A percentile compares a stretch with the other conserved stretches of the same genome.
Evolutionary conservation across 1,140 invertebrate species (phyloP).

Genomic region (Solenopsis fugax): DNA sequence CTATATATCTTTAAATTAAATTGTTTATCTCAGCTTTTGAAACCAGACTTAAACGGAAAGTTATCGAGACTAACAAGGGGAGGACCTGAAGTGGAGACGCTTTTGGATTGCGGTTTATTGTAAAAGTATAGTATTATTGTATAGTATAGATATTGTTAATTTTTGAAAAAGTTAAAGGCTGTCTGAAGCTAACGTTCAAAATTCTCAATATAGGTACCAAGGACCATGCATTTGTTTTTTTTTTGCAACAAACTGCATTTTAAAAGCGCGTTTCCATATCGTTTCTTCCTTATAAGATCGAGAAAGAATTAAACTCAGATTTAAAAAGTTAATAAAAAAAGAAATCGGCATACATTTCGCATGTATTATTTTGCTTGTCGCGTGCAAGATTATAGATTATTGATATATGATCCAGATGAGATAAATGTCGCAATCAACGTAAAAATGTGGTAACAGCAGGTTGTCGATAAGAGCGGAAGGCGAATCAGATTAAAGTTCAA

Average conservation of each 20-base stretch:
- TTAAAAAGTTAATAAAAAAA: neutral
- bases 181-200: no score
- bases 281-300: no score
- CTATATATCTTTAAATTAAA: slow-evolving; percentile 48
- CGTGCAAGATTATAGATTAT: slow-evolving; percentile 9
- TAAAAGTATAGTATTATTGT: no score
- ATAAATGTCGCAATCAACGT: slow-evolving; percentile 42
- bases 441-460: slow-evolving; percentile 30
- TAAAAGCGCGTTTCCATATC: no score
- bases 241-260: no score
- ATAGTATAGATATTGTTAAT: no score
- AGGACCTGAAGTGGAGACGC: no score
- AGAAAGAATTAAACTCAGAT: neutral
- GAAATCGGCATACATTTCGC: neutral
- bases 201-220: no score
- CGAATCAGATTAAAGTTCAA: slow-evolving; percentile 60
- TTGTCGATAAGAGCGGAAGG: slow-evolving; percentile 49
- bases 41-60: neutral
- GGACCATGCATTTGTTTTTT: no score
- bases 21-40: slow-evolving; percentile 32
- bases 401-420: slow-evolving; percentile 30
- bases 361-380: neutral
- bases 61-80: neutral
- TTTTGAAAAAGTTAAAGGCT: no score
- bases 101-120: no score